These are phyloP conservation scores for Amphimallon solstitiale DNA, from an alignment of 2,888 invertebrate genomes.

Conservation along the genomic window DNA sequence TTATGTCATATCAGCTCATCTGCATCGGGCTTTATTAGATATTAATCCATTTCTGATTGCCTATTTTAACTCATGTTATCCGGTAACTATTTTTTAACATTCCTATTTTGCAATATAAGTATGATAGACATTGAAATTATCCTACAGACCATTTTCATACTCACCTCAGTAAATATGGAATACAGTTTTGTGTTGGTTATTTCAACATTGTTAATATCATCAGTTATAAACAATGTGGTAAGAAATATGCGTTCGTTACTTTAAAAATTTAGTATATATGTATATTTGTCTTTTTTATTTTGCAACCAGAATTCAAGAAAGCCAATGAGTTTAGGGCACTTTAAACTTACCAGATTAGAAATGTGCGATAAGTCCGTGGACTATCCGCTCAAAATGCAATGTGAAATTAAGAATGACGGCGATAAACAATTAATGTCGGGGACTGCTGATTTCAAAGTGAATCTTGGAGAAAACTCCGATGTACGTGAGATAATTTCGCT, in stretches of 20 bases:
- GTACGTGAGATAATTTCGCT: not conserved
- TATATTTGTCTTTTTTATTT: not conserved
- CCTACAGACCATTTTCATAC: too few species aligned
- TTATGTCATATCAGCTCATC: too few species aligned
- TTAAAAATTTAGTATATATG: not conserved
- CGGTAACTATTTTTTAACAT: too few species aligned
- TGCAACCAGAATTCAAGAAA: conserved; percentile 9
- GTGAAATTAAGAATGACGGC: conserved; percentile 5
- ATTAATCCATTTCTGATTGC: too few species aligned
- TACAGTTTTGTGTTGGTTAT: not conserved
- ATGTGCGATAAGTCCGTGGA: conserved; percentile 32
- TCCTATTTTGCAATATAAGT: too few species aligned
- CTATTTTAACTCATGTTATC: too few species aligned
- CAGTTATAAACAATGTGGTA: not conserved
- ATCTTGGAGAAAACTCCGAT: conserved; percentile 35
- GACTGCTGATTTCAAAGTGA: conserved; percentile 24
- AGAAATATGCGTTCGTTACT: not conserved
- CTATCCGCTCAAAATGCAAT: conserved; percentile 16
- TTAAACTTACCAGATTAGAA: conserved; percentile 35
- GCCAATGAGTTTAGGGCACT: conserved; percentile 12
- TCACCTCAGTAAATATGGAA: too few species aligned
- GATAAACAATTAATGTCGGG: conserved; percentile 26
- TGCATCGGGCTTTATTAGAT: too few species aligned
- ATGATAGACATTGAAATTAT: too few species aligned
- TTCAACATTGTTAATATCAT: not conserved